phyloP scores from a whole-genome alignment of 2,113 vertebrate species.

The Eulacestoma nigropectus region DNA sequence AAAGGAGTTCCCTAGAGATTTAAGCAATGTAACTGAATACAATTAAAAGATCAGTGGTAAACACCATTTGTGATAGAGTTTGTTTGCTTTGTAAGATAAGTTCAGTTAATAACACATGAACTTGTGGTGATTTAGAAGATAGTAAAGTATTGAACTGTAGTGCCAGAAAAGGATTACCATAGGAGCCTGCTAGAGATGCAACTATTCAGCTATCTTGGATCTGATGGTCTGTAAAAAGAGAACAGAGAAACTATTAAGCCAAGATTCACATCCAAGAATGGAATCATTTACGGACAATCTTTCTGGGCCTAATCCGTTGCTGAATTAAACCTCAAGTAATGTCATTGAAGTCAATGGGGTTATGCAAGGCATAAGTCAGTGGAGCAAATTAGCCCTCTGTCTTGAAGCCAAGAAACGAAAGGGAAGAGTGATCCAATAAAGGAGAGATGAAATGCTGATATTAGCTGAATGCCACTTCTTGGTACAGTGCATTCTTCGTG shows the following conservation, averaged over 20 bases:
- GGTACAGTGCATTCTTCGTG: background rate
- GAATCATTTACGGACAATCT: slow-evolving; percentile 35
- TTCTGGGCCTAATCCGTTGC: background rate
- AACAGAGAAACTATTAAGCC: slow-evolving; percentile 35
- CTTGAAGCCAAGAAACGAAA: slow-evolving; percentile 21
- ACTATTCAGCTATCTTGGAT: slow-evolving; percentile 28
- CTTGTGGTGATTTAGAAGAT: slow-evolving; percentile 1
- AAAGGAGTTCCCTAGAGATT: slow-evolving; percentile 53
- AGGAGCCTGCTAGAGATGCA: background rate
- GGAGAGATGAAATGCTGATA: slow-evolving; percentile 24
- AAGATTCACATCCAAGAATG: background rate
- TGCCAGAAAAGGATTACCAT: slow-evolving; percentile 3
- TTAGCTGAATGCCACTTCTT: slow-evolving; percentile 27
- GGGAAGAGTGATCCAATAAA: slow-evolving; percentile 26
- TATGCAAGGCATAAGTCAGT: background rate
- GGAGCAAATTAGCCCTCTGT: slow-evolving; percentile 34
- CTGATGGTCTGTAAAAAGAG: slow-evolving; percentile 45
- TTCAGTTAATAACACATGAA: slow-evolving; percentile 7
- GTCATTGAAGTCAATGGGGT: slow-evolving; percentile 35
- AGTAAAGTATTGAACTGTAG: background rate
- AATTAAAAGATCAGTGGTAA: slow-evolving; percentile 61
- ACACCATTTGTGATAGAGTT: background rate
- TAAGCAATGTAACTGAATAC: slow-evolving; percentile 37
- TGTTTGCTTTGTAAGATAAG: slow-evolving; percentile 11
- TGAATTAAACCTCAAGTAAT: slow-evolving; percentile 28